These are phyloP conservation scores for Syritta pipiens DNA, from an alignment of 2,888 invertebrate genomes.

Conservation along the genomic window DNA sequence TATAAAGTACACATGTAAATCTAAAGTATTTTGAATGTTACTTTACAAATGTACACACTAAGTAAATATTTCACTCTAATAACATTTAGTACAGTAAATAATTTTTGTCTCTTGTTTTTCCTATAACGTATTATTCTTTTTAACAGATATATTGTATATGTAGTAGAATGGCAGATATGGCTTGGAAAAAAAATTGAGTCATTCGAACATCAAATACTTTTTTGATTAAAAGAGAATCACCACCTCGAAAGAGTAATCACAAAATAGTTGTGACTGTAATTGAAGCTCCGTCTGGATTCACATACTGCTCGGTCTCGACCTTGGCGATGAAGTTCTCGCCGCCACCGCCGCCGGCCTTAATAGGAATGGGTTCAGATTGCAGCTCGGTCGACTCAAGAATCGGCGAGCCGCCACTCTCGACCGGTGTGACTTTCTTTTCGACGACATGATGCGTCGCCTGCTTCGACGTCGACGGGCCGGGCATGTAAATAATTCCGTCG, in stretches of 20 bases:
- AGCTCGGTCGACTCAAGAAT: constrained; percentile 37
- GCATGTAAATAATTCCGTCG: constrained; percentile 76
- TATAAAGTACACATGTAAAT: no score
- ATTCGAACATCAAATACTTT: constrained; percentile 52
- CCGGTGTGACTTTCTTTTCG: constrained; percentile 59
- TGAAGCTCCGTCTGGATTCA: constrained; percentile 76
- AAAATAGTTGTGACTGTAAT: constrained; percentile 78
- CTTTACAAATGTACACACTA: constrained; percentile 58
- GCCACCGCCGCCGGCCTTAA: no score
- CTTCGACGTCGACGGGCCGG: constrained; percentile 71
- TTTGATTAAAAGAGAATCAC: constrained; percentile 25
- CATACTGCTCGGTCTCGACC: constrained; percentile 75
- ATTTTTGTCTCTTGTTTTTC: constrained; percentile 9
- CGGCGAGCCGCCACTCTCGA: constrained; percentile 20
- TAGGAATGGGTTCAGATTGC: constrained; percentile 58
- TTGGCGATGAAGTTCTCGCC: constrained; percentile 73
- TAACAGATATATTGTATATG: constrained; percentile 32
- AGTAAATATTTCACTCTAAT: constrained; percentile 32
- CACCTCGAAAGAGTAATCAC: constrained; percentile 73
- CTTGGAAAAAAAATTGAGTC: constrained; percentile 55
- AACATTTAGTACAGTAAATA: constrained; percentile 26
- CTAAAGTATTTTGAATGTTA: constrained; percentile 8
- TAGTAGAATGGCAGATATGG: constrained; percentile 63
- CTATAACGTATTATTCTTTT: constrained; percentile 25
- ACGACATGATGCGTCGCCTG: constrained; percentile 43